phyloP scores from a whole-genome alignment of 23 tunicate species.

The Styela plicata region DNA sequence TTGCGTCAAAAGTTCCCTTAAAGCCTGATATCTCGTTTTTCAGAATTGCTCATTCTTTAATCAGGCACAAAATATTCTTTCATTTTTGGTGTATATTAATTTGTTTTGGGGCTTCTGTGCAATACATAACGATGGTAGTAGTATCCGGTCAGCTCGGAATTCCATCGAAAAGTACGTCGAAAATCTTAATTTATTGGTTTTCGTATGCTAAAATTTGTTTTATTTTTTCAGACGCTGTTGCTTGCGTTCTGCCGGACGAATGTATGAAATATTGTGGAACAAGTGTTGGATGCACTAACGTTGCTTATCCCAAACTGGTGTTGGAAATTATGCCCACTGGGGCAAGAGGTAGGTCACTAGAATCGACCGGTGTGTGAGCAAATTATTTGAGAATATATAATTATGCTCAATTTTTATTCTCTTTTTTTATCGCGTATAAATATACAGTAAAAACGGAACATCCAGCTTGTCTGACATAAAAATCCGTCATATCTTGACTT shows the following conservation, averaged over 20 bases:
- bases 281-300: conserved; percentile 67
- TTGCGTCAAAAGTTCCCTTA: too few relatives aligned
- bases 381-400: neutral
- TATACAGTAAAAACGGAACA: neutral
- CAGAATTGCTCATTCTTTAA: too few relatives aligned
- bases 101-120: too few relatives aligned
- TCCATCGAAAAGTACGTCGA: too few relatives aligned
- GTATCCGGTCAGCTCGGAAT: too few relatives aligned
- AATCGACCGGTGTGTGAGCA: neutral
- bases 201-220: too few relatives aligned
- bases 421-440: neutral
- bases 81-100: too few relatives aligned
- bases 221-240: conserved; percentile 81
- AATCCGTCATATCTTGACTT: too few relatives aligned
- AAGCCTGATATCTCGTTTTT: too few relatives aligned
- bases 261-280: conserved; percentile 57
- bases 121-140: too few relatives aligned
- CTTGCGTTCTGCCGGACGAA: conserved; percentile 50
- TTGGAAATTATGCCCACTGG: conserved; percentile 83
- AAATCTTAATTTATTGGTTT: too few relatives aligned
- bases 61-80: too few relatives aligned
- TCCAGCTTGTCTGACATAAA: neutral
- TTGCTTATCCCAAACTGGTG: conserved; percentile 81
- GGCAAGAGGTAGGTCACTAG: conserved; percentile 58
- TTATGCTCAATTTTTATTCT: neutral